Evolutionary conservation across 2,113 vertebrate species (phyloP).

Genomic region (Nothocercus julius): DNA sequence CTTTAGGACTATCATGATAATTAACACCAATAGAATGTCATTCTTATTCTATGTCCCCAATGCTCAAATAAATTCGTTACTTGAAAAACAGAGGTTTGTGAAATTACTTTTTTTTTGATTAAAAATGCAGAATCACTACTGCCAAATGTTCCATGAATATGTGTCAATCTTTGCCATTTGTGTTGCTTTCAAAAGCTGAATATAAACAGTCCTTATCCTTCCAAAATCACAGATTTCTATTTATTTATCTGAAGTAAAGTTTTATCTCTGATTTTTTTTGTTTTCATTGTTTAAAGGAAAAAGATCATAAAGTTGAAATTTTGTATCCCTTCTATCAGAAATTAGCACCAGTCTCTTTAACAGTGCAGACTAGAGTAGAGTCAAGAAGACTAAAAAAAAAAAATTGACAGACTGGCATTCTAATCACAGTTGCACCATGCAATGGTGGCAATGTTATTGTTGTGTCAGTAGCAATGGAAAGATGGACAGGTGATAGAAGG

Average conservation of each 20-base stretch:
- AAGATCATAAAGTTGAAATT: neutral
- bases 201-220: neutral
- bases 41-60: neutral
- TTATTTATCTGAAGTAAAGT: neutral
- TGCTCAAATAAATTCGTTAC: neutral
- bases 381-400: neutral
- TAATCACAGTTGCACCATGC: too few relatives aligned
- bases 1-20: neutral
- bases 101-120: constrained; percentile 27
- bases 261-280: neutral
- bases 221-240: neutral
- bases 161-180: neutral
- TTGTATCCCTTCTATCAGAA: neutral
- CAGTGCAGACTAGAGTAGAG: neutral
- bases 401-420: neutral
- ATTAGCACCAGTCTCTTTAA: neutral
- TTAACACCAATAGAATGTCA: neutral
- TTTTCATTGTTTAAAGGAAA: neutral
- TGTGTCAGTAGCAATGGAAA: neutral
- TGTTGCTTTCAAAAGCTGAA: neutral
- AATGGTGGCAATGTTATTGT: neutral
- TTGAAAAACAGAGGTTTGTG: neutral
- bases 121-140: neutral
- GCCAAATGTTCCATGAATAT: neutral
- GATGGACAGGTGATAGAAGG: neutral